These are phyloP conservation scores for Chrysolina americana DNA, from an alignment of 2,888 invertebrate species.

Conservation along the genomic window DNA sequence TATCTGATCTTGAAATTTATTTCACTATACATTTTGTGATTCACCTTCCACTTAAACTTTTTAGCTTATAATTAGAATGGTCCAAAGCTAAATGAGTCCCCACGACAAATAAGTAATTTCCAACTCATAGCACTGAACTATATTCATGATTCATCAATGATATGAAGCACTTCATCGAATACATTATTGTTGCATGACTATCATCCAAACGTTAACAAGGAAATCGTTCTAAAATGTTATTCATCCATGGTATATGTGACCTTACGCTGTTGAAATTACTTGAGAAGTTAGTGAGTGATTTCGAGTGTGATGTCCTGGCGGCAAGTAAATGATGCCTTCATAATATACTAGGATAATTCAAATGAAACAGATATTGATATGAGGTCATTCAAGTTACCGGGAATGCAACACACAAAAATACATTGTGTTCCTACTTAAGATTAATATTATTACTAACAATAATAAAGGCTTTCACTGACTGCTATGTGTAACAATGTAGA, in stretches of 20 bases:
- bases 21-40: too few relatives aligned
- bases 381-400: too few relatives aligned
- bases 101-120: background rate
- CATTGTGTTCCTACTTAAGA: too few relatives aligned
- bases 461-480: too few relatives aligned
- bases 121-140: background rate
- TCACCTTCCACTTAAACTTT: too few relatives aligned
- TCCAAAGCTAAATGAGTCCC: background rate
- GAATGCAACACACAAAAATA: too few relatives aligned
- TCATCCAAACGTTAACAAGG: constrained; percentile 10
- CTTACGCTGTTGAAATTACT: background rate
- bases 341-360: background rate
- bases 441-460: too few relatives aligned
- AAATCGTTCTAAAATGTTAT: constrained; percentile 2
- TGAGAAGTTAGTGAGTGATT: background rate
- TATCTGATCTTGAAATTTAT: too few relatives aligned
- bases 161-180: background rate
- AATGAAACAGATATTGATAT: background rate
- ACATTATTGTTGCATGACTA: background rate
- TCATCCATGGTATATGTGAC: background rate
- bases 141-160: constrained; percentile 1
- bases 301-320: background rate
- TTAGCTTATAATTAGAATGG: background rate
- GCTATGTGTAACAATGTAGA: too few relatives aligned
- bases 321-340: background rate